Conservation (phyloP, 2,113 vertebrate species). For the Theristicus caerulescens region DNA sequence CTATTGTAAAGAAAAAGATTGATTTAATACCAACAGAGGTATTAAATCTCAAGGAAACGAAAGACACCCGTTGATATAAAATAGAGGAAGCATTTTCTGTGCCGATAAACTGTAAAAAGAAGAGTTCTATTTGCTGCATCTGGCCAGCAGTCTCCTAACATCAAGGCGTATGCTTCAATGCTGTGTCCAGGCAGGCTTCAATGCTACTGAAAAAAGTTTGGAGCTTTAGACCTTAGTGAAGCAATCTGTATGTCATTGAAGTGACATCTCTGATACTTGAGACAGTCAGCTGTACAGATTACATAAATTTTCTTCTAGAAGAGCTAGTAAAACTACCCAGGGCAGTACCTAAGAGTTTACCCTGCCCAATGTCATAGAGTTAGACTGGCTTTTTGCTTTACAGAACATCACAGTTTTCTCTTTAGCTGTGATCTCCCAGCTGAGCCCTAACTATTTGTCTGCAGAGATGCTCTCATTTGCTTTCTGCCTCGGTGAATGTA, state of each 20-base stretch:
- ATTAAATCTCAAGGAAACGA: neutral
- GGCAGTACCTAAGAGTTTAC: neutral
- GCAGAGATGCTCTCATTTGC: neutral
- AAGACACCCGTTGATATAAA: neutral
- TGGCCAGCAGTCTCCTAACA: neutral
- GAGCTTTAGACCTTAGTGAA: neutral
- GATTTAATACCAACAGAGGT: neutral
- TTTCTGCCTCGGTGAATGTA: neutral
- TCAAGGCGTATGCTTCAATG: rapidly evolving
- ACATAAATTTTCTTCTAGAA: neutral
- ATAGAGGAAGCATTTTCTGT: neutral
- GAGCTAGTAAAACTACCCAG: neutral
- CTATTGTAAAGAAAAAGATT: conserved; percentile 6
- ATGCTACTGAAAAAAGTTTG: neutral
- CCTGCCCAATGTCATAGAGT: rapidly evolving
- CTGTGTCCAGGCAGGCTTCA: neutral
- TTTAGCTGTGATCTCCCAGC: neutral
- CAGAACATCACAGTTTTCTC: neutral
- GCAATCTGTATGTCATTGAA: neutral
- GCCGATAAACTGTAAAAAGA: neutral
- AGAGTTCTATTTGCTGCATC: neutral
- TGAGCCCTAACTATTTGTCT: neutral
- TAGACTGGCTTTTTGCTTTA: neutral
- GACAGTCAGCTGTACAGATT: neutral
- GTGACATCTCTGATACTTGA: neutral